These are phyloP conservation scores for Furcula furcula DNA, from an alignment of 2,888 invertebrate species.

Conservation along the genomic window DNA sequence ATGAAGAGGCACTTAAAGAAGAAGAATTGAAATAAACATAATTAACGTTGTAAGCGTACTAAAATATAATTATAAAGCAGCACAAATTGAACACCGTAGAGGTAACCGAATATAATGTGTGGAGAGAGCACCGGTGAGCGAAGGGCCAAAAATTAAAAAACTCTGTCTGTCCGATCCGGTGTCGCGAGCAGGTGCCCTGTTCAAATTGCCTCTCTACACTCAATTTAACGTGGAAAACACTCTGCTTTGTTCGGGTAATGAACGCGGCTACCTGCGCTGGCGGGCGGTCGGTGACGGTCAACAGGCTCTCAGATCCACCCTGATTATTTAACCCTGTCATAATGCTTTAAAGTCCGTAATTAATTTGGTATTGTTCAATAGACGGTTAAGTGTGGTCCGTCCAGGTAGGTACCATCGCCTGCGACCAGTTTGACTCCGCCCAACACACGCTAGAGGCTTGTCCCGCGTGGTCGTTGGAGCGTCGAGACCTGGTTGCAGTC, in stretches of 20 bases:
- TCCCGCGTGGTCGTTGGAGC: too few species aligned
- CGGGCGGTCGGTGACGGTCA: conserved; percentile 36
- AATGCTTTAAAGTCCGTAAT: not conserved
- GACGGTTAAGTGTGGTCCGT: not conserved
- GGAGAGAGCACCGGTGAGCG: conserved; percentile 30
- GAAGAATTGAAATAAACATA: too few species aligned
- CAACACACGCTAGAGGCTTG: too few species aligned
- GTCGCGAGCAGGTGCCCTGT: conserved; percentile 67
- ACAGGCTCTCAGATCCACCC: conserved; percentile 38
- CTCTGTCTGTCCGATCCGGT: conserved; percentile 54
- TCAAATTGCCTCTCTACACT: conserved; percentile 75
- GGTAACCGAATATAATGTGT: too few species aligned
- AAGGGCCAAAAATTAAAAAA: conserved; percentile 72
- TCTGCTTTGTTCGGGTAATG: conserved; percentile 74
- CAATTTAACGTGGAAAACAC: conserved; percentile 77
- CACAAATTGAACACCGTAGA: too few species aligned
- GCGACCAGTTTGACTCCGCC: too few species aligned
- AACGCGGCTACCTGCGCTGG: conserved; percentile 44
- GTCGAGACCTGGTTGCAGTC: too few species aligned
- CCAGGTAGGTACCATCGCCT: not conserved
- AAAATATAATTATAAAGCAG: too few species aligned
- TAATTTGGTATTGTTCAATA: not conserved
- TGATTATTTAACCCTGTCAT: conserved; percentile 22
- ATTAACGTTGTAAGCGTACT: too few species aligned
- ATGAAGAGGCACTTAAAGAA: too few species aligned